Base-by-base conservation (phyloP, 2,113 vertebrate species). In the Heterotilapia buettikoferi region DNA sequence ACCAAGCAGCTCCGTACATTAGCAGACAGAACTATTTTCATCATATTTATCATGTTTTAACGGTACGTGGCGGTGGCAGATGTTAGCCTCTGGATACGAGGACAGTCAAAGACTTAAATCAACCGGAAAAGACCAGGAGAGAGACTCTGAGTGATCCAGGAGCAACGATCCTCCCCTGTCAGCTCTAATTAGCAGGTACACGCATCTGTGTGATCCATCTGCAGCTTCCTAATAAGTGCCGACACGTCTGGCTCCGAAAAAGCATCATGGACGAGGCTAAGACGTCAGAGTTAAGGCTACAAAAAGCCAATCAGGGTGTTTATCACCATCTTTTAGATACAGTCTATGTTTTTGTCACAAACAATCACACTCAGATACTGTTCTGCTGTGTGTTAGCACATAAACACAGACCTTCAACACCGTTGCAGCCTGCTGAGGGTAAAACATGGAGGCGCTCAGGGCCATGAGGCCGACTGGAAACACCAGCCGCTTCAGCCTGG, bases 381-480 rank as follows among this genome's bases (percentile, higher is more conserved):
- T 31, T 53, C 5, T 26, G 38, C 9, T 29, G 11, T 16, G 14
- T 10, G 13, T 16, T 1, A 19, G 4, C 11, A 19, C n/a, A 10
- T 12, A 12, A 38, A 80, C 85, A 83, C 89, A 19, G 21, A 98
- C 98, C 98, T 98, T 98, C 36, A 96, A 95, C 80, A 98, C 43
- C 3, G 96, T 43, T 2, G 96, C 97, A 0, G 97, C 97, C 85
- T 98, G 97, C 86, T 99, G 98, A 82, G 98, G 98, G 92, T 99
- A 99, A 92, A 99, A 98, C 92, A 99, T 87, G 87, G 98, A 98
- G 26, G 97, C 96, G 73, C 95, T 97, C n/a, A 99, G 90, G 68
- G 97, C 95, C 97, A 99, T 97, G 79, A 99, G 97, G 29, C 95
- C 95, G 9, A 94, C 83, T 0, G 98, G 98, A 91, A 98, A 99